A percentile compares a stretch with the other conserved stretches of the same genome.
phyloP scores from a whole-genome alignment of 1,140 invertebrate genomes.

The Habropoda laboriosa region DNA sequence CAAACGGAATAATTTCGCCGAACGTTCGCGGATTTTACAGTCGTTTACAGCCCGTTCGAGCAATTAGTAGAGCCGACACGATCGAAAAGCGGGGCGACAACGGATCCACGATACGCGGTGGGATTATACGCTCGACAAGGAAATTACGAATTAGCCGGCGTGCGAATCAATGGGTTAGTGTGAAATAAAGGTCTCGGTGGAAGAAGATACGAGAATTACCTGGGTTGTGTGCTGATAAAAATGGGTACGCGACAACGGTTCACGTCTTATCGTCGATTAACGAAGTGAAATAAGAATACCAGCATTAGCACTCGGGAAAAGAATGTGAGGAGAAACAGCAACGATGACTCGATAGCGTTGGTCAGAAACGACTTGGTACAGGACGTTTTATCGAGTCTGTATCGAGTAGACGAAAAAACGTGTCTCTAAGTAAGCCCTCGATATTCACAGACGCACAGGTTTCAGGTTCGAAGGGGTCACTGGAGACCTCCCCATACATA shows the following conservation, averaged over 20 bases:
- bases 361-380: background rate
- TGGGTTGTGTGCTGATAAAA: constrained; percentile 3
- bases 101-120: background rate
- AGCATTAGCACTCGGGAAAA: background rate
- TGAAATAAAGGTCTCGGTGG: too few species aligned
- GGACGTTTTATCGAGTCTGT: background rate
- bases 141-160: constrained; percentile 25
- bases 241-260: background rate
- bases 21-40: constrained; percentile 37
- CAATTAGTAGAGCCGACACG: constrained; percentile 26
- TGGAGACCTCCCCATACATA: constrained; percentile 55
- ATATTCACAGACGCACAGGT: constrained; percentile 33
- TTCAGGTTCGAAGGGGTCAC: constrained; percentile 55
- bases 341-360: background rate
- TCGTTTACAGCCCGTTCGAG: background rate
- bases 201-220: background rate
- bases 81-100: constrained; percentile 7
- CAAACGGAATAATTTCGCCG: constrained; percentile 18
- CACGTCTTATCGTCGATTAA: background rate
- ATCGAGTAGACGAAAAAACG: constrained; percentile 9
- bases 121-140: background rate
- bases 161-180: background rate
- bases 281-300: background rate
- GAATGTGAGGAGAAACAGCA: background rate
- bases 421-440: constrained; percentile 17